Base-by-base conservation (phyloP, 37 sponge, comb jelly and placozoan species). In the Oopsacas minuta region DNA sequence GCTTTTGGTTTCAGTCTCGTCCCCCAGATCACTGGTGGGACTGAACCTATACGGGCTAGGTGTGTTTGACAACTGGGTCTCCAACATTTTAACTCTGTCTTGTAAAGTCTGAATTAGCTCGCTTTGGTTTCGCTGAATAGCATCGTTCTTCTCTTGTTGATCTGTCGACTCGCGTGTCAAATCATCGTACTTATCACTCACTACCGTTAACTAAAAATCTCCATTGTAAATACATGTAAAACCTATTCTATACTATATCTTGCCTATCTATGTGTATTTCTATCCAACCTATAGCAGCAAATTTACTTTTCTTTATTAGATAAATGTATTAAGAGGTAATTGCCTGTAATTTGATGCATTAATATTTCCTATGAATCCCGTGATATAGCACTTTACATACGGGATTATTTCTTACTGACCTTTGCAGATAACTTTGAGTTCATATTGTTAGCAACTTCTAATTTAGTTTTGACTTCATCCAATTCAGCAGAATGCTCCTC, bases 11-110 rank as follows among this genome's bases (percentile, higher is more conserved):
- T 5, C 75, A 3, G 75, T 61, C 30, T 61, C 75, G 5, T 61
- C 75, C 1, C 75, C 75, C 75, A 61, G 75, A 34, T 61, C 75
- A 61, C 75, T 61, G 75, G 75, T 61, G 75, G 75, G 75, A 61
- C 75, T 61, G 75, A 61, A 61, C 28, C 32, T 25, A 61, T 34
- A 61, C 5, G 75, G 75, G 28, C 75, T 61, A 34, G 75, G 28
- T 34, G 22, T 34, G 17, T 61, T 12, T 25, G 75, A 61, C 30
- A 61, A 34, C 75, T 61, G 75, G 3, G 75, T 3, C 30, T 61
- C 75, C 75, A 61, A 34, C 28, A 61, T 25, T 61, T 61, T 61
- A 34, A 61, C 28, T 25, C 75, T 10, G 28, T 61, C 75, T 12
- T 61, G 75, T 34, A 61, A 12, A 25, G 75, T 3, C 30, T 61